Evolutionary conservation across 2,797 vertebrate species (phyloP), one percentile per base, ranked within the genome.

Genomic region (Acanthornis magna): DNA sequence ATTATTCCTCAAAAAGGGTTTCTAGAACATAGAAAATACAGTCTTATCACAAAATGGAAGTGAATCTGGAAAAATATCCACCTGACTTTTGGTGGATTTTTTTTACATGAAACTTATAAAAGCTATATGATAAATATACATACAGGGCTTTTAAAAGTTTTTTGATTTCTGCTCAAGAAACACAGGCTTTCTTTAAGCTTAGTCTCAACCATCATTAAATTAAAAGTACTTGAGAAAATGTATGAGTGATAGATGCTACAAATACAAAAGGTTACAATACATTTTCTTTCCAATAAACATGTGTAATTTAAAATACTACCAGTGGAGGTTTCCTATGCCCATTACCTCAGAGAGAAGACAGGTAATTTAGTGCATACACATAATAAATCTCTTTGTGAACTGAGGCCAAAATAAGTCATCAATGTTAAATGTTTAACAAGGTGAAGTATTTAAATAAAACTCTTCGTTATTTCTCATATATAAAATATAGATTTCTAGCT

Each of bases 271-370:
- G 65, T 54, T 89, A 38, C 57, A 65, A 73, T 95, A 82, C 0
- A 48, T 94, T 96, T 79, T 89, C 42, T 48, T 85, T 92, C 70
- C 84, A 92, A 34, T 65, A 82, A 92, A 77, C 38, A 36, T 42
- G 42, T 53, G 45, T 57, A 76, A 79, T 84, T 89, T 65, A 85
- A 93, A 89, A 62, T 72, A 86, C 42, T 68, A 43, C 58, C 51
- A 78, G 27, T 55, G 48, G 55, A 89, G 34, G 12, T 82, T 91
- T 89, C 60, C 40, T 62, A 9, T 81, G 67, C n/a, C 68, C 55
- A 45, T 92, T 88, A 68, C 47, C 74, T 82, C 75, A 85, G 72
- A 85, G 43, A 68, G 43, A 77, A 94, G 85, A 86, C 50, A 50
- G 53, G 17, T 88, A 57, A 71, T 89, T 92, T 81, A 72, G 32